Conservation (phyloP, 2,113 vertebrate species). For the Maccullochella peelii region DNA sequence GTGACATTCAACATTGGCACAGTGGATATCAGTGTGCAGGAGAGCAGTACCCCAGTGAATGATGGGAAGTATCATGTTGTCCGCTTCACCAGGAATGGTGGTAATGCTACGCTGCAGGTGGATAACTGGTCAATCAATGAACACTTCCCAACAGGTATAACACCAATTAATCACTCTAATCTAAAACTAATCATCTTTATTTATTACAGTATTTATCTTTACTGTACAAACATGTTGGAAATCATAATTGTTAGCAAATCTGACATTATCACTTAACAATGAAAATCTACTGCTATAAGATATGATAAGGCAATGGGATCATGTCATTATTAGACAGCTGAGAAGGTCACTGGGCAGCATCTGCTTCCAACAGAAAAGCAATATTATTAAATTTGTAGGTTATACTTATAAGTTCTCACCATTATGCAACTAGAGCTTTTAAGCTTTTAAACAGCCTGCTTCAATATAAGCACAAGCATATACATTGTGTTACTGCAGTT, state of each 20-base stretch:
- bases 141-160: slow-evolving; percentile 95
- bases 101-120: slow-evolving; percentile 97
- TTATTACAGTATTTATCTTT: background rate
- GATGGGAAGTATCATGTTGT: slow-evolving; percentile 98
- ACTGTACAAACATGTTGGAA: background rate
- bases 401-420: background rate
- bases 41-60: slow-evolving; percentile 93
- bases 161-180: background rate
- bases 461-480: background rate
- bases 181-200: background rate
- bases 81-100: slow-evolving; percentile 97
- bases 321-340: background rate
- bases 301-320: background rate
- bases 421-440: background rate
- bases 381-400: too few species aligned
- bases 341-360: slow-evolving; percentile 31
- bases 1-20: slow-evolving; percentile 98
- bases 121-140: slow-evolving; percentile 98
- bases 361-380: background rate
- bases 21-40: slow-evolving; percentile 94
- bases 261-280: background rate
- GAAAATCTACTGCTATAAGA: background rate
- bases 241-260: background rate
- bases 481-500: background rate
- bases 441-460: background rate